Base-by-base conservation (phyloP, 2,113 vertebrate species). In the Reinhardtius hippoglossoides region DNA sequence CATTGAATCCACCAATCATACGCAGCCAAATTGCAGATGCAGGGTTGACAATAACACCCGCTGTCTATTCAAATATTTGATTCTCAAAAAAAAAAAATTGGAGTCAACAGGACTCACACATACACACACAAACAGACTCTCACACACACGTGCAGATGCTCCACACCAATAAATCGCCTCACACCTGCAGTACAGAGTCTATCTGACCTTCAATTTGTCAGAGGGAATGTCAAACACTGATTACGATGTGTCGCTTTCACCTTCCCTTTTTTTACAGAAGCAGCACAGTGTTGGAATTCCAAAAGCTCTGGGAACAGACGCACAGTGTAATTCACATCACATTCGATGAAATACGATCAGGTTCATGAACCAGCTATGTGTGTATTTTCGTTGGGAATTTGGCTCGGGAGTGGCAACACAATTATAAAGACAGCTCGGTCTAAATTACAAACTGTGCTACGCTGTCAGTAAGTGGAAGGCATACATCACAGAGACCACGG, bases 221-320 rank as follows among this genome's bases (percentile, higher is more conserved):
- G 63, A 26, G 44, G 60, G 79, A 84, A 84, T 76, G 75, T 76
- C 67, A 85, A 86, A 88, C 83, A 79, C 26, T 64, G 74, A 90
- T 86, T 83, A 82, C 84, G 64, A 27, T 86, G 82, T 60, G 72
- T 12, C 37, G 42, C 66, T 68, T 81, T 73, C 52, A 31, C 57
- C 12, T 4, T 79, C 58, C 21, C 57, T 74, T 82, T 65, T 65
- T 65, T 65, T 44, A 77, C 52, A 71, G 40, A 70, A 84, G 80
- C 60, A 78, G 35, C 68, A 67, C 67, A 83, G 61, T 78, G 64
- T 69, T 88, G 71, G 80, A 82, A 93, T 93, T 91, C 83, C 88
- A 77, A 69, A 84, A 84, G 67, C 71, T 86, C 87, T 94, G 93
- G 93, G 92, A 94, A 94, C 86, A 85, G 81, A 85, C 73, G 35